Evolutionary conservation across 2,888 invertebrate species (phyloP).

Genomic region (Crocallis elinguaria): DNA sequence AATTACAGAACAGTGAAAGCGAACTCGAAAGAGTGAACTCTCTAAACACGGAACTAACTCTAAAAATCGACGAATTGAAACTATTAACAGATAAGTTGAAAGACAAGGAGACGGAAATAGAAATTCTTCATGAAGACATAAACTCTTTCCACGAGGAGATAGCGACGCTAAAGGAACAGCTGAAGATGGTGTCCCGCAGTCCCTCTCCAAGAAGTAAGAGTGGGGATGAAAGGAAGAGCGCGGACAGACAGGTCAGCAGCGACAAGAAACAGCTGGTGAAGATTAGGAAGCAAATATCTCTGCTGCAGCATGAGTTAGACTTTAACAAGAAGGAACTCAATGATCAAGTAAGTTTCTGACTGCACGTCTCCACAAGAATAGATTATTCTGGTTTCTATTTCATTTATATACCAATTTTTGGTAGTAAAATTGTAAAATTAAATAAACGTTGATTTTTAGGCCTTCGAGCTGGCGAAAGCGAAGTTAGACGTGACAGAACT

Average conservation of each 20-base stretch:
- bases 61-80: slow-evolving; percentile 74
- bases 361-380: too few species aligned
- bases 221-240: slow-evolving; percentile 79
- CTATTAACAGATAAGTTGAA: slow-evolving; percentile 71
- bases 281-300: slow-evolving; percentile 73
- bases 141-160: slow-evolving; percentile 81
- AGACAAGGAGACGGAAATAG: slow-evolving; percentile 83
- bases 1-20: slow-evolving; percentile 68
- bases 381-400: too few species aligned
- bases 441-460: slow-evolving; percentile 50
- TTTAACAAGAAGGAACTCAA: slow-evolving; percentile 79
- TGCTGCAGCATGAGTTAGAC: slow-evolving; percentile 75
- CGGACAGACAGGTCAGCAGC: slow-evolving; percentile 77
- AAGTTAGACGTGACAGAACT: slow-evolving; percentile 78
- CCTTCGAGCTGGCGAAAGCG: slow-evolving; percentile 79
- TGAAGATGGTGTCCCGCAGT: slow-evolving; percentile 77
- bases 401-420: too few species aligned
- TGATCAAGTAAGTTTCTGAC: slow-evolving; percentile 64
- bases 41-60: slow-evolving; percentile 66
- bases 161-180: slow-evolving; percentile 71
- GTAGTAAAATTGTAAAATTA: too few species aligned
- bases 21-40: slow-evolving; percentile 70
- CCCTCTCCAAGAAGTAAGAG: slow-evolving; percentile 86
- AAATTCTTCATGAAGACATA: slow-evolving; percentile 80
- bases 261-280: slow-evolving; percentile 85